Conservation (phyloP, 2,797 vertebrate genomes). For the Falco novaeseelandiae region DNA sequence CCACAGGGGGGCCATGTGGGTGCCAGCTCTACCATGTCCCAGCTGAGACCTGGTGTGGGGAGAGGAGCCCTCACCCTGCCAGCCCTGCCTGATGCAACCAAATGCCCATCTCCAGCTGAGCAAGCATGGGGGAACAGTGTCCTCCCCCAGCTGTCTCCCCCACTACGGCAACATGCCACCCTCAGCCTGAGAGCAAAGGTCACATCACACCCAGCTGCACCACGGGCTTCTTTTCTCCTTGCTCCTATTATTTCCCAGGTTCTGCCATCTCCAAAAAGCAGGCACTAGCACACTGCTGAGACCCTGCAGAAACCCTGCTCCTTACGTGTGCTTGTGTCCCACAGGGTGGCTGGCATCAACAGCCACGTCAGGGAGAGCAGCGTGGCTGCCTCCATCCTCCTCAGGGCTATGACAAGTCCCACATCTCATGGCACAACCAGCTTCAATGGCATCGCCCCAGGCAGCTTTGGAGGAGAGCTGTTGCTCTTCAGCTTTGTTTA, state of each 20-base stretch:
- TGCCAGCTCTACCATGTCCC: not conserved
- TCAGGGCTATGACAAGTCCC: fast-evolving
- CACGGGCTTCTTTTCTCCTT: not conserved
- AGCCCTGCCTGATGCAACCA: not conserved
- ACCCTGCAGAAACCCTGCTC: not conserved
- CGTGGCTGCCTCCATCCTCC: not conserved
- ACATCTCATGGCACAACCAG: not conserved
- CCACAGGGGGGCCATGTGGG: fast-evolving
- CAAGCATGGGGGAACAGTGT: not conserved
- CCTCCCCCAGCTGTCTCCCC: not conserved
- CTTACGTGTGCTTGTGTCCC: not conserved
- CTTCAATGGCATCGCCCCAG: fast-evolving
- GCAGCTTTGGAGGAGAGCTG: not conserved
- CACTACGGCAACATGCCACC: not conserved
- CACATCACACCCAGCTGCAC: not conserved
- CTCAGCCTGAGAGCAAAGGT: not conserved
- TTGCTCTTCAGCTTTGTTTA: not conserved
- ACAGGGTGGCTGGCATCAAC: not conserved
- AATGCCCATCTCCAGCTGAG: not conserved
- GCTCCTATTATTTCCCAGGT: not conserved
- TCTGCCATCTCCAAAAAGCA: not conserved
- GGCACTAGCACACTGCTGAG: not conserved
- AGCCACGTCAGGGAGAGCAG: not conserved
- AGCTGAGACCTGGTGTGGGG: fast-evolving
- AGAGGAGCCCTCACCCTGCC: not conserved